Percentiles rank a stretch among this genome's conserved stretches.
Evolutionary conservation across 2,888 invertebrate genomes (phyloP).

Genomic region (Neuroscelio doddi): DNA sequence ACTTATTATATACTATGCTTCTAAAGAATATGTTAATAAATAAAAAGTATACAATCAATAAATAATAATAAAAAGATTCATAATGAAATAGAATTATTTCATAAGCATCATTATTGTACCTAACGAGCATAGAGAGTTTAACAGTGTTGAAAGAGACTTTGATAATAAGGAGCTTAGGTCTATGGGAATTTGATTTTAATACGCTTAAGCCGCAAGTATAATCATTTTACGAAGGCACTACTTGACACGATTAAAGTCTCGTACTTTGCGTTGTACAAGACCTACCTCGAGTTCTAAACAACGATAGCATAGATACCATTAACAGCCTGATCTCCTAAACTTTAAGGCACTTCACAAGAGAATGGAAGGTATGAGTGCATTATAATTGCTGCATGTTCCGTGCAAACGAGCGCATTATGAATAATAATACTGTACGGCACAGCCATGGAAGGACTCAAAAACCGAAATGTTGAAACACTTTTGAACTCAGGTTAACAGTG

Average conservation of each 20-base stretch:
- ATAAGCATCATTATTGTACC: no score
- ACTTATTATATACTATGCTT: no score
- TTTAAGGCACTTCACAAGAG: constrained; percentile 35
- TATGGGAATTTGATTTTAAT: constrained; percentile 26
- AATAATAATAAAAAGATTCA: no score
- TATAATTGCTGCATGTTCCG: constrained; percentile 36
- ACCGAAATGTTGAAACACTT: no score
- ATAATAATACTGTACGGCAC: no score
- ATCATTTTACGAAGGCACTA: constrained; percentile 25
- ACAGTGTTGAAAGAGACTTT: constrained; percentile 13
- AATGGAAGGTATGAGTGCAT: constrained; percentile 32
- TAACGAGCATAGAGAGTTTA: no score
- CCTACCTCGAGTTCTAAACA: constrained; percentile 27
- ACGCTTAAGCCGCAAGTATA: constrained; percentile 15
- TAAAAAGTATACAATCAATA: no score
- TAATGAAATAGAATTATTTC: no score
- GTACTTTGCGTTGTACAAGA: constrained; percentile 19
- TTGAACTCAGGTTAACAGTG: no score
- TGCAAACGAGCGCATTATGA: constrained; percentile 22
- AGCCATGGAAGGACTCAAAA: no score
- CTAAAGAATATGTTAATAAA: no score
- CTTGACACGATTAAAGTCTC: constrained; percentile 34
- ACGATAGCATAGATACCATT: constrained; percentile 29
- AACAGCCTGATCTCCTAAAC: constrained; percentile 27
- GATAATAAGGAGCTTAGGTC: constrained; percentile 13